These are phyloP conservation scores for Microcebus ravelobensis DNA, from an alignment of 2,113 vertebrate genomes.

Conservation along the genomic window DNA sequence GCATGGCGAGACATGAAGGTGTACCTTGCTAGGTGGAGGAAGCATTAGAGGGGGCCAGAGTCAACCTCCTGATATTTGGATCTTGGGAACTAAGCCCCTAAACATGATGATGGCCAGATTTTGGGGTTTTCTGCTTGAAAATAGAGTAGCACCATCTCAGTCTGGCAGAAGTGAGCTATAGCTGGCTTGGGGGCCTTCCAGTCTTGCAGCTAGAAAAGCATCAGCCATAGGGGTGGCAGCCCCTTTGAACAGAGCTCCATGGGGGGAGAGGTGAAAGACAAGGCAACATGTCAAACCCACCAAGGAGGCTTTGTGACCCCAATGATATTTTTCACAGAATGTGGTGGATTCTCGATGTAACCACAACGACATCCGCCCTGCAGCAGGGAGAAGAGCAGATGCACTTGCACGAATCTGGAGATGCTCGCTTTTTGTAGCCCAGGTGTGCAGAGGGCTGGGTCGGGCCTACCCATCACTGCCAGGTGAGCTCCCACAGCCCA, in stretches of 20 bases:
- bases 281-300: slow-evolving; percentile 66
- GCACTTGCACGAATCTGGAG: neutral
- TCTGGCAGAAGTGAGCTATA: slow-evolving; percentile 6
- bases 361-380: slow-evolving; percentile 76
- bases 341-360: slow-evolving; percentile 59
- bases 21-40: neutral
- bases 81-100: neutral
- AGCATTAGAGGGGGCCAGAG: neutral
- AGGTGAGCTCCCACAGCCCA: neutral
- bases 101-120: neutral
- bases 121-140: neutral
- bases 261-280: neutral
- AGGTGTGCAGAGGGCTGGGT: neutral
- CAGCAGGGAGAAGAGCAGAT: neutral
- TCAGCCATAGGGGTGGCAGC: neutral
- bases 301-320: slow-evolving; percentile 7
- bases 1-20: neutral
- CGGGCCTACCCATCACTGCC: neutral
- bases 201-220: neutral
- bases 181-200: slow-evolving; percentile 12
- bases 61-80: neutral
- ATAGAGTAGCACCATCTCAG: neutral
- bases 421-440: neutral
- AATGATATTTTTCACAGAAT: slow-evolving; percentile 26
- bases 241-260: neutral